phyloP scores from a whole-genome alignment of 2,888 invertebrate species.

The Drosophila setosimentum region DNA sequence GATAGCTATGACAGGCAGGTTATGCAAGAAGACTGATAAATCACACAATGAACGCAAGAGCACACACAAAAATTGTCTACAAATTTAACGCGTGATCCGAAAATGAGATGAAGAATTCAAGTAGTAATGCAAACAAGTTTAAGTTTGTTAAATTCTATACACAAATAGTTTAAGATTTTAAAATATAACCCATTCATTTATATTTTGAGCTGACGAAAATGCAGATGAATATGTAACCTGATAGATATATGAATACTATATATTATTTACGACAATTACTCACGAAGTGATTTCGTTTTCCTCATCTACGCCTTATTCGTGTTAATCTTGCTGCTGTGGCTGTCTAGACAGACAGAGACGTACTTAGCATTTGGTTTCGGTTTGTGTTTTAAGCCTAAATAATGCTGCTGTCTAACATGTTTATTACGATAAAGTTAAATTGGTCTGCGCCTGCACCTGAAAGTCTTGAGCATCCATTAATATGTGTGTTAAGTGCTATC shows the following conservation, averaged over 20 bases:
- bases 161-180: not conserved
- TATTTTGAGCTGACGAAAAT: not conserved
- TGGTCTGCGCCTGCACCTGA: not conserved
- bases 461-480: conserved; percentile 31
- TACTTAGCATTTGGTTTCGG: not conserved
- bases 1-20: conserved; percentile 17
- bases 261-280: conserved; percentile 8
- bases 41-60: not conserved
- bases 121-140: not conserved
- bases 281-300: conserved; percentile 27
- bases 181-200: not conserved
- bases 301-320: conserved; percentile 13
- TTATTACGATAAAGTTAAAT: conserved; percentile 11
- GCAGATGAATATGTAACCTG: not conserved
- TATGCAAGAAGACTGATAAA: conserved; percentile 12
- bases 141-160: not conserved
- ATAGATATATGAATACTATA: not conserved
- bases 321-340: conserved; percentile 22
- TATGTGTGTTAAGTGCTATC: conserved; percentile 15
- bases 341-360: conserved; percentile 53
- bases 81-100: not conserved
- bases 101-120: not conserved
- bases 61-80: not conserved
- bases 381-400: conserved; percentile 18
- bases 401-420: conserved; percentile 20